These are phyloP conservation scores for Enhydra lutris DNA, from an alignment of 2,113 vertebrate genomes.

Conservation along the genomic window DNA sequence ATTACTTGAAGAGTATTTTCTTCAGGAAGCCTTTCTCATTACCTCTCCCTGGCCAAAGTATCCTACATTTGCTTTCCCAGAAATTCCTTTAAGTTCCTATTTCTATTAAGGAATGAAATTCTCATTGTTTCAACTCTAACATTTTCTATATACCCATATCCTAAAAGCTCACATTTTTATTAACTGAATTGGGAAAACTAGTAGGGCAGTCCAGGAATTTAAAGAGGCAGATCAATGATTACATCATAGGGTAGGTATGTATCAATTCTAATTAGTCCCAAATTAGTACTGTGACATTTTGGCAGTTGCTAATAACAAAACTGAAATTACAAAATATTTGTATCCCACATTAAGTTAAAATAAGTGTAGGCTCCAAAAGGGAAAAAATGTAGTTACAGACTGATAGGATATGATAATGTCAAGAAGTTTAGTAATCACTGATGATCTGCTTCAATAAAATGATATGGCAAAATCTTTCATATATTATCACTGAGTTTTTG, in stretches of 20 bases:
- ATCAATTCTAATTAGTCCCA: background rate
- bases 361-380: background rate
- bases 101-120: background rate
- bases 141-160: background rate
- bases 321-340: background rate
- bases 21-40: background rate
- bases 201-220: background rate
- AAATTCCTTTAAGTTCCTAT: background rate
- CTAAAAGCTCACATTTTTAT: background rate
- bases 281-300: background rate
- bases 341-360: background rate
- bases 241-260: background rate
- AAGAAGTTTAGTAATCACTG: background rate
- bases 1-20: background rate
- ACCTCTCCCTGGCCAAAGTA: background rate
- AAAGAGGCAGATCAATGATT: background rate
- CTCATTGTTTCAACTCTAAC: background rate
- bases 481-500: background rate
- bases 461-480: background rate
- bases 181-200: background rate
- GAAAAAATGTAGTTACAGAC: background rate
- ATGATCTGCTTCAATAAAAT: background rate
- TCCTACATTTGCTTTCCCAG: background rate
- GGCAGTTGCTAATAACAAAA: background rate
- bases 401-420: background rate